Conservation (phyloP, 2,113 vertebrate genomes). For the Cyprinus carpio region DNA sequence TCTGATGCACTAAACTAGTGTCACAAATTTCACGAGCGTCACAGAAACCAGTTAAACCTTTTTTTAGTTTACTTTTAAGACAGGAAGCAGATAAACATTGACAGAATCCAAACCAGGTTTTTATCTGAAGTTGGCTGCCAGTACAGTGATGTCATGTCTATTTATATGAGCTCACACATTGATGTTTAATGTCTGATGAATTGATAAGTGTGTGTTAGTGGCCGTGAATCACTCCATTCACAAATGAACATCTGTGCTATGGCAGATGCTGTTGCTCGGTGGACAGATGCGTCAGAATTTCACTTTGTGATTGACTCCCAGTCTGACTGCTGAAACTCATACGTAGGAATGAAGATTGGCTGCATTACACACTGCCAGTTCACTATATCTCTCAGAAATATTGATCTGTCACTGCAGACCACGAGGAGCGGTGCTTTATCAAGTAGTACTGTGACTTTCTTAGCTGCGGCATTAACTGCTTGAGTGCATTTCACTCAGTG, state of each 20-base stretch:
- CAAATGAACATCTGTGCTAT: neutral
- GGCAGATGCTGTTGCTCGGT: neutral
- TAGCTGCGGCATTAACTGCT: neutral
- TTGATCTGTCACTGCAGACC: neutral
- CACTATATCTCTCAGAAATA: conserved; percentile 1
- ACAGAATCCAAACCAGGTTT: neutral
- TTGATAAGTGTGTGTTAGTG: conserved; percentile 10
- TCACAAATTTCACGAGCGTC: neutral
- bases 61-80: neutral
- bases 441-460: neutral
- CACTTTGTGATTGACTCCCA: conserved; percentile 5
- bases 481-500: neutral
- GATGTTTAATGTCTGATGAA: conserved; percentile 3
- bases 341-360: conserved; percentile 2
- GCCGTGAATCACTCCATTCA: conserved; percentile 20
- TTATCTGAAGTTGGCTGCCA: neutral
- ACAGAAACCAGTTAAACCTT: conserved; percentile 12
- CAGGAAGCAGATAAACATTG: neutral
- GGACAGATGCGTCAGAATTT: conserved; percentile 1
- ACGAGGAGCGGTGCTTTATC: neutral
- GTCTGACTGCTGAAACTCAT: neutral
- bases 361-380: neutral
- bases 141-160: neutral
- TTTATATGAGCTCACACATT: neutral
- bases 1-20: neutral